A percentile compares a stretch with the other conserved stretches of the same genome.
Conservation (phyloP, 2,797 vertebrate genomes). For the Sebastes goodei region DNA sequence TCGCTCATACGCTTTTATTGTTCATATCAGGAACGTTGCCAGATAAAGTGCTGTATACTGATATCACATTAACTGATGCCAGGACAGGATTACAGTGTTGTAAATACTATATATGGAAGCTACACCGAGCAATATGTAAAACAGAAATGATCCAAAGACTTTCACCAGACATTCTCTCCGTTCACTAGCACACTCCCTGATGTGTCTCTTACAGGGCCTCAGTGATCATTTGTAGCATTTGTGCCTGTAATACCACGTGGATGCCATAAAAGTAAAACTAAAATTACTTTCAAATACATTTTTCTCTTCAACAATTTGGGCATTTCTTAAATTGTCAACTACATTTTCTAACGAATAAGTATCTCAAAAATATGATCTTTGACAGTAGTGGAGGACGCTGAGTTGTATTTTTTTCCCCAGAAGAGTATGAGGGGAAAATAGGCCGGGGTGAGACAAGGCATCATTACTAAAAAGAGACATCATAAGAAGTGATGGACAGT, state of each 20-base stretch:
- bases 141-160: not conserved
- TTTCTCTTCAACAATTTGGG: not conserved
- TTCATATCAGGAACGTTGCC: slow-evolving; percentile 52
- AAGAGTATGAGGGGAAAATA: not conserved
- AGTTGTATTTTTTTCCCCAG: not conserved
- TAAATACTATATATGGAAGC: slow-evolving; percentile 41
- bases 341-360: not conserved
- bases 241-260: not conserved
- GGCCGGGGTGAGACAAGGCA: not conserved
- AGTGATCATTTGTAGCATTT: not conserved
- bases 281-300: not conserved
- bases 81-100: slow-evolving; percentile 47
- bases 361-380: not conserved
- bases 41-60: slow-evolving; percentile 66
- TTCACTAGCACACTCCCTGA: not conserved
- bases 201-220: not conserved
- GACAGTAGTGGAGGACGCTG: not conserved
- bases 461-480: slow-evolving; percentile 11
- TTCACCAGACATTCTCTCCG: not conserved
- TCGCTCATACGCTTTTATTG: slow-evolving; percentile 63
- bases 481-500: not conserved
- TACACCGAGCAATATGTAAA: slow-evolving; percentile 14
- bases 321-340: not conserved
- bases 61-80: slow-evolving; percentile 60
- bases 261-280: not conserved